phyloP scores from a whole-genome alignment of 2,113 vertebrate genomes.

The Prunella himalayana region DNA sequence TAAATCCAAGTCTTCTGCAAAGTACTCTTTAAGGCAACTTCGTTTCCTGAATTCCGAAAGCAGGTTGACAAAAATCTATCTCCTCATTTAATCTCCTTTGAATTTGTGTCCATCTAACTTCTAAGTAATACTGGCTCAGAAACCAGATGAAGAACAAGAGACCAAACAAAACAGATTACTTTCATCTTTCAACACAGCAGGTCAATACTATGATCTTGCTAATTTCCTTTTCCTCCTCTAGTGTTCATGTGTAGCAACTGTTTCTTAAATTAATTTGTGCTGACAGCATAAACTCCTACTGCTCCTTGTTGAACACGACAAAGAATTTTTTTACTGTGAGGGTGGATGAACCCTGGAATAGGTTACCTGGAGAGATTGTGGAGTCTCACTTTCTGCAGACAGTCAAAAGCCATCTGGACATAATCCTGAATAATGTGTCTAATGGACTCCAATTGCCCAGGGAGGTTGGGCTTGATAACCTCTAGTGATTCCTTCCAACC shows the following conservation, averaged over 20 bases:
- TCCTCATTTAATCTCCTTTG: neutral
- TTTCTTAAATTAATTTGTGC: neutral
- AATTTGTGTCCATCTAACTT: neutral
- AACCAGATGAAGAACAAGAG: neutral
- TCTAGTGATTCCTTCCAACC: neutral
- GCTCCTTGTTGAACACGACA: neutral
- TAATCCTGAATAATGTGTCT: neutral
- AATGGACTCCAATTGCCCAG: neutral
- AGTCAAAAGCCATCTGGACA: neutral
- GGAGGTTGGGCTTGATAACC: neutral
- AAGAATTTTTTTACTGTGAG: neutral
- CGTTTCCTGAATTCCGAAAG: neutral
- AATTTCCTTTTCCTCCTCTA: neutral
- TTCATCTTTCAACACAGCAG: neutral
- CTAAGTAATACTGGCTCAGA: neutral
- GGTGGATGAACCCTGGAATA: neutral
- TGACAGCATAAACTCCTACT: neutral
- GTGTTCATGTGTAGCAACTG: neutral
- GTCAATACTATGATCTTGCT: neutral
- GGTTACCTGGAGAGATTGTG: neutral
- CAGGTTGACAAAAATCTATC: neutral
- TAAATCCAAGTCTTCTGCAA: neutral
- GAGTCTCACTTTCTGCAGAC: neutral
- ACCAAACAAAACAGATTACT: neutral
- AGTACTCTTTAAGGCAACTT: neutral